phyloP scores from a whole-genome alignment of 2,797 vertebrate species.

The Echeneis naucrates region DNA sequence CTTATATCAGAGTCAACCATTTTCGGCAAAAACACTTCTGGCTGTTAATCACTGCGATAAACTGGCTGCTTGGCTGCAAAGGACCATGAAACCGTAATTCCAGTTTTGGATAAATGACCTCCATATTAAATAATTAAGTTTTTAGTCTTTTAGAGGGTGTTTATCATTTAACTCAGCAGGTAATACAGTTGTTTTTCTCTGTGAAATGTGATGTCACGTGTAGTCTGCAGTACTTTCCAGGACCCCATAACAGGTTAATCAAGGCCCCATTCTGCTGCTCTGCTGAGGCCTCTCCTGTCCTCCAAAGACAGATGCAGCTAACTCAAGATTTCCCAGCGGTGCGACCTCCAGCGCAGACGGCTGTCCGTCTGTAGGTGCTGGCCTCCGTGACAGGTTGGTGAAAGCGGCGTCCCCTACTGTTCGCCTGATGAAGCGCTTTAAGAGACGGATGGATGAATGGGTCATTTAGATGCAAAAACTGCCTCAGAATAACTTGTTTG shows the following conservation, averaged over 20 bases:
- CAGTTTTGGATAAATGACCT: too few relatives aligned
- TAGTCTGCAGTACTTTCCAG: not conserved
- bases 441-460: not conserved
- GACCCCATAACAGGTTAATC: not conserved
- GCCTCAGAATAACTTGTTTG: conserved; percentile 3
- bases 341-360: conserved; percentile 1
- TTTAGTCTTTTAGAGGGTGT: too few relatives aligned
- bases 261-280: not conserved
- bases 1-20: too few relatives aligned
- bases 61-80: too few relatives aligned
- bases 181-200: too few relatives aligned
- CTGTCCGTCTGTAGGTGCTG: not conserved
- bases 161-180: too few relatives aligned
- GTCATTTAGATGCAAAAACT: conserved; percentile 7
- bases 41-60: too few relatives aligned
- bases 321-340: not conserved
- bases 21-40: too few relatives aligned
- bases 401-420: not conserved
- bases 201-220: too few relatives aligned
- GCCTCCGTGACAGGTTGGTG: not conserved
- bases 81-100: too few relatives aligned
- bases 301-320: not conserved
- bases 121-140: not conserved
- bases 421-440: not conserved
- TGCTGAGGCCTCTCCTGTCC: not conserved